Percentiles rank a stretch among this genome's conserved stretches.
Evolutionary conservation across 1,140 invertebrate genomes (phyloP).

Genomic region (Dufourea novaeangliae): DNA sequence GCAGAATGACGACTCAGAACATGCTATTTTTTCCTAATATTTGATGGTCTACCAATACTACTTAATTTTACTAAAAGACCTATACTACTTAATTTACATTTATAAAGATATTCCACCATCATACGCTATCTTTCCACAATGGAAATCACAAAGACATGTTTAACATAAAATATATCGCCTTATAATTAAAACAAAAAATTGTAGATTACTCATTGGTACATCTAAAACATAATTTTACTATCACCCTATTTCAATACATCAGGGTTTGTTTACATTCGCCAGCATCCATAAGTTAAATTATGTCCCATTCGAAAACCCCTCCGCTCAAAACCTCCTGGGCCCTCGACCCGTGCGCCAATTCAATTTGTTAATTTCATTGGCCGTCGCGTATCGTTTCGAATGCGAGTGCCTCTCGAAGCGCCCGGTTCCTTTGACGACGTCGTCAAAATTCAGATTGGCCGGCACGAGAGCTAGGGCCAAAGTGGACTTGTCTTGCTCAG

Average conservation of each 20-base stretch:
- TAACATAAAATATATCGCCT: no score
- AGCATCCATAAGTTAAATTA: not conserved
- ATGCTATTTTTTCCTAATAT: no score
- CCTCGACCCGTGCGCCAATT: not conserved
- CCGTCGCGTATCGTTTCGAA: not conserved
- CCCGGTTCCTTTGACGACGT: slow-evolving; percentile 28
- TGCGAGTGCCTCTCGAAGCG: not conserved
- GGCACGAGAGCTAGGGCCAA: not conserved
- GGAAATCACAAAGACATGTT: no score
- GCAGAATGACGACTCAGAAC: no score
- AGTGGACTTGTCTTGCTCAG: slow-evolving; percentile 18
- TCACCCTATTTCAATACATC: not conserved
- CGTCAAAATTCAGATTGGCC: slow-evolving; percentile 48
- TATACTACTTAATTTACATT: no score
- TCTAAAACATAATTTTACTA: no score
- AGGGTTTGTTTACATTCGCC: not conserved
- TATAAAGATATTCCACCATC: no score
- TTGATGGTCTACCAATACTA: no score
- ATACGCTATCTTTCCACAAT: no score
- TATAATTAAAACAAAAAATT: no score
- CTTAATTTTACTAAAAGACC: no score
- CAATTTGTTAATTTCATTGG: slow-evolving; percentile 35
- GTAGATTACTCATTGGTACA: no score
- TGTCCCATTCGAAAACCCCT: not conserved
- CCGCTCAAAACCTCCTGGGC: not conserved